Evolutionary conservation across 2,888 invertebrate species (phyloP).

Genomic region (Auanema freiburgensis): DNA sequence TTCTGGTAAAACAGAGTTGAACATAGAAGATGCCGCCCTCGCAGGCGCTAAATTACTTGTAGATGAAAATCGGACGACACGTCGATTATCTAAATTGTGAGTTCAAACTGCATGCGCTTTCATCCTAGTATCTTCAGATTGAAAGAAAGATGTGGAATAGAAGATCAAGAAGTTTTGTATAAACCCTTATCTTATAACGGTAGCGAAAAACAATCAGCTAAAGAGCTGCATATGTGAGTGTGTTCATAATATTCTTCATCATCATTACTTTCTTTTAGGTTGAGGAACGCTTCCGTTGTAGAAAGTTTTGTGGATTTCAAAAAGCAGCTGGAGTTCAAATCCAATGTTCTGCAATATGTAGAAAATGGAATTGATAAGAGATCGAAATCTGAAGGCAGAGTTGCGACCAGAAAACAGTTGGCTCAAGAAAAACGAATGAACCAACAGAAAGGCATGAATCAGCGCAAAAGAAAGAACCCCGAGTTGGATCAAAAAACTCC

Average conservation of each 20-base stretch:
- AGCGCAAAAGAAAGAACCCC: too few relatives aligned
- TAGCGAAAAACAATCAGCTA: conserved; percentile 24
- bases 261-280: conserved; percentile 21
- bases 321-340: conserved; percentile 53
- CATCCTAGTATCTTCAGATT: conserved; percentile 18
- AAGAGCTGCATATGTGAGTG: conserved; percentile 37
- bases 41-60: conserved; percentile 50
- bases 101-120: too few relatives aligned
- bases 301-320: conserved; percentile 53
- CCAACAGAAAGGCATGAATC: too few relatives aligned
- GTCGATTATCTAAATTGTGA: conserved; percentile 43
- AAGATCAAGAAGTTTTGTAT: conserved; percentile 46
- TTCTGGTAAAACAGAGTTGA: conserved; percentile 28
- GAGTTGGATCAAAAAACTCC: too few relatives aligned
- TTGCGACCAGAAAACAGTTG: too few relatives aligned
- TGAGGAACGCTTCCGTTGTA: conserved; percentile 44
- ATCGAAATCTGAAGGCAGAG: too few relatives aligned
- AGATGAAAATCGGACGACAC: conserved; percentile 43
- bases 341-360: conserved; percentile 44
- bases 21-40: conserved; percentile 33
- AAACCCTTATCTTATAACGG: conserved; percentile 35
- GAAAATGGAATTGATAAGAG: conserved; percentile 12
- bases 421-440: too few relatives aligned
- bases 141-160: conserved; percentile 34
- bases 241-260: background rate